These are phyloP conservation scores for Allophyes oxyacanthae DNA, from an alignment of 2,888 invertebrate species.

Conservation along the genomic window DNA sequence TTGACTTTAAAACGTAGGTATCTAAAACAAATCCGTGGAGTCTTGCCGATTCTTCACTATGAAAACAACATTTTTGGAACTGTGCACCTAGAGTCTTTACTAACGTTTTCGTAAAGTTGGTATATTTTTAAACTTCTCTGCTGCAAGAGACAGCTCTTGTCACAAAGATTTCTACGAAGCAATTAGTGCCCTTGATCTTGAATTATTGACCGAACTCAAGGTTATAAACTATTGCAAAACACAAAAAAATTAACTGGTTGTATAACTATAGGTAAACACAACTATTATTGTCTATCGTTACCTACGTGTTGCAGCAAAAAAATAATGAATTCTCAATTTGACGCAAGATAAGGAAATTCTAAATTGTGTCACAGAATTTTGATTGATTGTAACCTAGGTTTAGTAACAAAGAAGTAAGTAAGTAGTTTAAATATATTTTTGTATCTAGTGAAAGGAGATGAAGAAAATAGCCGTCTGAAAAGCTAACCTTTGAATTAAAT, in stretches of 20 bases:
- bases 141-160: neutral
- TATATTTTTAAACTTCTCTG: neutral
- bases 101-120: too few relatives aligned
- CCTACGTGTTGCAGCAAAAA: neutral
- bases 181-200: slow-evolving; percentile 33
- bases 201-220: slow-evolving; percentile 13
- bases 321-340: neutral
- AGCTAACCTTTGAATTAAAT: neutral
- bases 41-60: too few relatives aligned
- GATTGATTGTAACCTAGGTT: neutral
- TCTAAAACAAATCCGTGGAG: too few relatives aligned
- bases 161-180: neutral
- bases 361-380: slow-evolving; percentile 7
- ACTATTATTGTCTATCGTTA: slow-evolving; percentile 1
- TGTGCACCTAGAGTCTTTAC: too few relatives aligned
- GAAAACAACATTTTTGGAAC: too few relatives aligned
- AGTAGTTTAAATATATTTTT: slow-evolving; percentile 1
- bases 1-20: too few relatives aligned
- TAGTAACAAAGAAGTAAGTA: neutral
- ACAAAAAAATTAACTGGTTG: slow-evolving; percentile 4
- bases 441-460: slow-evolving; percentile 13
- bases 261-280: neutral
- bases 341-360: slow-evolving; percentile 18
- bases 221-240: neutral
- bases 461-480: neutral